Percentiles rank a stretch among this genome's conserved stretches.
Conservation (phyloP, 2,888 invertebrate species). For the Chymomyza caudatula region DNA sequence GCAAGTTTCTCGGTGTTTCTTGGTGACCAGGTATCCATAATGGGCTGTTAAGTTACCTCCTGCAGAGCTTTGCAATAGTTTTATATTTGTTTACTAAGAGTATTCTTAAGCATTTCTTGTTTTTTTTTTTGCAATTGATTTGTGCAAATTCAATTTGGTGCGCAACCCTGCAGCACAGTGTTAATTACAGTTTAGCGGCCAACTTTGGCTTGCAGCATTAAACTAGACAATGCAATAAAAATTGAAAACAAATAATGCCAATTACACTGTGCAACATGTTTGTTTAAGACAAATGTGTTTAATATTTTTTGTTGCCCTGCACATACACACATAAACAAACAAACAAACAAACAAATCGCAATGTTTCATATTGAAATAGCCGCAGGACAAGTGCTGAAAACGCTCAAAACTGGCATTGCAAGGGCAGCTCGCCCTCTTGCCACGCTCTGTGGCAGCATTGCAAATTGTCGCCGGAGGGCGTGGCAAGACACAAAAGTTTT, state of each 20-base stretch:
- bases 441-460: constrained; percentile 13
- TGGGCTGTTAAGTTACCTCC: too few species aligned
- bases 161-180: neutral
- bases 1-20: too few species aligned
- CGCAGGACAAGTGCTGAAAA: constrained; percentile 16
- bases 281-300: constrained; percentile 29
- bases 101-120: too few species aligned
- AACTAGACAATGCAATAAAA: neutral
- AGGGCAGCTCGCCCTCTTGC: neutral
- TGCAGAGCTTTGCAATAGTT: too few species aligned
- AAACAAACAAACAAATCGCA: constrained; percentile 26
- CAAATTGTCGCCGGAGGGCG: constrained; percentile 46
- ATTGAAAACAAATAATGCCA: constrained; percentile 4
- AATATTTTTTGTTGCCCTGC: constrained; percentile 29
- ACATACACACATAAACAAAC: constrained; percentile 42
- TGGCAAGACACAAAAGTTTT: constrained; percentile 54
- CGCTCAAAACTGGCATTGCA: too few species aligned
- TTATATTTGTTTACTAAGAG: too few species aligned
- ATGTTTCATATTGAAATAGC: constrained; percentile 50
- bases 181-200: neutral
- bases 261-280: constrained; percentile 9
- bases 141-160: too few species aligned
- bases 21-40: too few species aligned
- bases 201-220: neutral
- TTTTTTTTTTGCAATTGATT: too few species aligned